Conservation (phyloP, 2,888 invertebrate genomes). For the Cataglyphis altisquamis region DNA sequence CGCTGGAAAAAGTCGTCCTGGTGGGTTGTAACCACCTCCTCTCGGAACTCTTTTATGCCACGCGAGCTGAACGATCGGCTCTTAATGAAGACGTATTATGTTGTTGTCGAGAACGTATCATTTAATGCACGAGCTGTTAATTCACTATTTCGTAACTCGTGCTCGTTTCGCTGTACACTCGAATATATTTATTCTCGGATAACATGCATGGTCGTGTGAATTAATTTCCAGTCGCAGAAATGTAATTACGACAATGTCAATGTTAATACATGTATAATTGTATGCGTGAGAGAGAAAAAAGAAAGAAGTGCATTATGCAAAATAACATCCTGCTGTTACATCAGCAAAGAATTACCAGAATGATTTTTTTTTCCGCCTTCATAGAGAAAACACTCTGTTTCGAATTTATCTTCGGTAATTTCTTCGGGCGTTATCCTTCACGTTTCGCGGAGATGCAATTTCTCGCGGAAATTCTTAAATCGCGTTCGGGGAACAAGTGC, state of each 20-base stretch:
- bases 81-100: constrained; percentile 77
- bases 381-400: neutral
- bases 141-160: constrained; percentile 36
- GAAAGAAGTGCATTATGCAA: neutral
- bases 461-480: constrained; percentile 37
- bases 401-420: constrained; percentile 6
- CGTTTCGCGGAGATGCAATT: constrained; percentile 9
- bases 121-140: constrained; percentile 67
- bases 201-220: constrained; percentile 8
- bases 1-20: constrained; percentile 67
- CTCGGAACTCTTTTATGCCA: constrained; percentile 72
- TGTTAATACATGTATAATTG: neutral
- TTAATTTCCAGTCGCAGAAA: neutral
- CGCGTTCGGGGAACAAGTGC: constrained; percentile 27
- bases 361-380: neutral
- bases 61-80: constrained; percentile 74
- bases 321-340: neutral
- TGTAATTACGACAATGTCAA: neutral
- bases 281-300: neutral
- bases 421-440: neutral
- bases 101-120: constrained; percentile 77
- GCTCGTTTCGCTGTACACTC: neutral
- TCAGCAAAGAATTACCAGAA: neutral
- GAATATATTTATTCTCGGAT: neutral
- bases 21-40: constrained; percentile 55